These are phyloP conservation scores for Littorina saxatilis DNA, from an alignment of 1,140 invertebrate genomes.

Conservation along the genomic window DNA sequence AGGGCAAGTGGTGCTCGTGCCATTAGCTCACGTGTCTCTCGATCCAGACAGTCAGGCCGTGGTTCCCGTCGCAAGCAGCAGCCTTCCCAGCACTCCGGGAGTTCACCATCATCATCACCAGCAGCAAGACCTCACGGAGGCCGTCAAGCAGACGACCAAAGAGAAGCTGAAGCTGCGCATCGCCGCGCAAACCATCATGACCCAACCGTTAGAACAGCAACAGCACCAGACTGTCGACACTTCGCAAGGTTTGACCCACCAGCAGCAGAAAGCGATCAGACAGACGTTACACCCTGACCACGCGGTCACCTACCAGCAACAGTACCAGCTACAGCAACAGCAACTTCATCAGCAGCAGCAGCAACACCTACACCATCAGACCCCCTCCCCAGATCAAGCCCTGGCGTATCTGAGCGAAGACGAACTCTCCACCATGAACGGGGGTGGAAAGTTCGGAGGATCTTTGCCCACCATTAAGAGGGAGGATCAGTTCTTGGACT, in stretches of 20 bases:
- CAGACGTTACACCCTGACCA: background rate
- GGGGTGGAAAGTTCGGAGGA: constrained; percentile 3
- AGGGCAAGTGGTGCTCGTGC: background rate
- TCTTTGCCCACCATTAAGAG: constrained; percentile 15
- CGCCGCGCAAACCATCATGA: constrained; percentile 27
- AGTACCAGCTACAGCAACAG: constrained; percentile 23
- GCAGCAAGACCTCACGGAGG: constrained; percentile 19
- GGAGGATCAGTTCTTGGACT: constrained; percentile 35
- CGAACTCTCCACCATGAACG: constrained; percentile 7
- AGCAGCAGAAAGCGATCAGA: background rate
- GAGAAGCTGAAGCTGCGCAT: constrained; percentile 32
- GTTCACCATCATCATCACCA: constrained; percentile 47
- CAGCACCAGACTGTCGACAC: background rate
- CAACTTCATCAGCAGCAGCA: constrained; percentile 13
- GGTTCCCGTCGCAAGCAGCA: background rate
- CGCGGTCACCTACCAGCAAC: background rate
- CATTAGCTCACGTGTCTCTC: background rate
- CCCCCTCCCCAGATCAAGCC: background rate
- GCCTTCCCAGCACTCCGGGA: constrained; percentile 34
- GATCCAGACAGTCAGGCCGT: background rate
- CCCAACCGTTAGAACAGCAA: constrained; percentile 35
- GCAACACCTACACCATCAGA: background rate
- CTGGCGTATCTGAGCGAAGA: constrained; percentile 18
- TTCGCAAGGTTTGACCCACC: background rate
- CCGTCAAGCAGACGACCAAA: constrained; percentile 34